Conservation (phyloP, 2,113 vertebrate species). For the Poeciliopsis turrubarensis region DNA sequence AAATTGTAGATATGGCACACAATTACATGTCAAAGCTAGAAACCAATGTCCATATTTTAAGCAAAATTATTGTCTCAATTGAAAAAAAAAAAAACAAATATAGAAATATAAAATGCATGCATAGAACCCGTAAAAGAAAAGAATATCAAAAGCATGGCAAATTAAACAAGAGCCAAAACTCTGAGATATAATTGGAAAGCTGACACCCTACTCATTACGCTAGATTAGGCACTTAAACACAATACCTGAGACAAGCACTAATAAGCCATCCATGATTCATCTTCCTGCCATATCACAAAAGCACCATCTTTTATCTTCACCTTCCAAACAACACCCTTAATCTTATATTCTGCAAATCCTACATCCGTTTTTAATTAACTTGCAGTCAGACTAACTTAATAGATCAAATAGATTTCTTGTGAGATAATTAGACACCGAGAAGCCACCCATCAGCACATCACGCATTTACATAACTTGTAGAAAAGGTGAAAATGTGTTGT, state of each 20-base stretch:
- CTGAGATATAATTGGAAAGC: slow-evolving; percentile 79
- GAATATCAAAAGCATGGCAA: slow-evolving; percentile 63
- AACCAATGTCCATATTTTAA: slow-evolving; percentile 22
- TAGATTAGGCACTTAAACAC: slow-evolving; percentile 83
- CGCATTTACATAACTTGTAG: slow-evolving; percentile 74
- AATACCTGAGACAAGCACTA: slow-evolving; percentile 81
- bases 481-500: slow-evolving; percentile 32
- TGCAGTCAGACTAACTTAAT: slow-evolving; percentile 77
- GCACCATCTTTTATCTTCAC: slow-evolving; percentile 83
- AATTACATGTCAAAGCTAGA: slow-evolving; percentile 24
- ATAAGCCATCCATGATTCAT: slow-evolving; percentile 80
- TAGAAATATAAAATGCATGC: slow-evolving; percentile 39
- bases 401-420: slow-evolving; percentile 79
- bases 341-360: slow-evolving; percentile 78
- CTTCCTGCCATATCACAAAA: slow-evolving; percentile 82
- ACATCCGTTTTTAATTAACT: slow-evolving; percentile 84
- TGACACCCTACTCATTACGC: slow-evolving; percentile 81
- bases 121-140: slow-evolving; percentile 33
- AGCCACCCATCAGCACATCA: slow-evolving; percentile 75
- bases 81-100: slow-evolving; percentile 20
- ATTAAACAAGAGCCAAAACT: slow-evolving; percentile 69
- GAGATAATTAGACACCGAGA: slow-evolving; percentile 81
- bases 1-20: slow-evolving; percentile 11
- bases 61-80: slow-evolving; percentile 22
- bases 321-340: slow-evolving; percentile 81